phyloP scores from a whole-genome alignment of 2,113 vertebrate genomes.

The Hippocampus comes region DNA sequence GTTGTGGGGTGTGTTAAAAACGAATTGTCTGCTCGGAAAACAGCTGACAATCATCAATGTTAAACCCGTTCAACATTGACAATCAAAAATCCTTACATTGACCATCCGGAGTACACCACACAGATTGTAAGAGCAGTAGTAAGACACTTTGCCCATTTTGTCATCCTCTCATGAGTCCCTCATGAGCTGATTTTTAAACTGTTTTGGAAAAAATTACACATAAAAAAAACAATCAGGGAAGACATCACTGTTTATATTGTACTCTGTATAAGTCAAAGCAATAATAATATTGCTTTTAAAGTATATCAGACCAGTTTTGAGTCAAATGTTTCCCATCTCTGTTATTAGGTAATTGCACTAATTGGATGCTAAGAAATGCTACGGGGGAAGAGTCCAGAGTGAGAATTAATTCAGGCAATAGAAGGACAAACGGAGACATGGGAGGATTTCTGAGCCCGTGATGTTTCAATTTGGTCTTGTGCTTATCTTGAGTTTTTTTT shows the following conservation, averaged over 20 bases:
- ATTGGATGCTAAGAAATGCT: neutral
- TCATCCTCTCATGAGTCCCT: too few species aligned
- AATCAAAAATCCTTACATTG: neutral
- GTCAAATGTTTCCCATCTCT: neutral
- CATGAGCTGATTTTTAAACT: too few species aligned
- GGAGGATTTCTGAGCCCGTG: neutral
- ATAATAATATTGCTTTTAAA: neutral
- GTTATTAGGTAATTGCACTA: neutral
- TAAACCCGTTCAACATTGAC: neutral
- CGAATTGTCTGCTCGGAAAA: too few species aligned
- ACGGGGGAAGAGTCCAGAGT: neutral
- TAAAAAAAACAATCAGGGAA: too few species aligned
- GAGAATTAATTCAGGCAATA: neutral
- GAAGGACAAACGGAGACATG: neutral
- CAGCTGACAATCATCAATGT: too few species aligned
- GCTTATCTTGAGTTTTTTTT: neutral
- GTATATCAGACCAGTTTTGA: neutral
- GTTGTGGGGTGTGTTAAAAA: too few species aligned
- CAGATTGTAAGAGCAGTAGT: too few species aligned
- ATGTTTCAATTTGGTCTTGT: neutral
- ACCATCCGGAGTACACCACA: too few species aligned
- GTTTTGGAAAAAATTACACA: too few species aligned
- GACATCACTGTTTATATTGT: neutral
- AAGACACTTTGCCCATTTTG: neutral
- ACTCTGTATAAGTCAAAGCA: neutral